Percentiles rank a stretch among this genome's conserved stretches.
phyloP scores from a whole-genome alignment of 23 tunicate genomes.

The Trididemnum nubilum region DNA sequence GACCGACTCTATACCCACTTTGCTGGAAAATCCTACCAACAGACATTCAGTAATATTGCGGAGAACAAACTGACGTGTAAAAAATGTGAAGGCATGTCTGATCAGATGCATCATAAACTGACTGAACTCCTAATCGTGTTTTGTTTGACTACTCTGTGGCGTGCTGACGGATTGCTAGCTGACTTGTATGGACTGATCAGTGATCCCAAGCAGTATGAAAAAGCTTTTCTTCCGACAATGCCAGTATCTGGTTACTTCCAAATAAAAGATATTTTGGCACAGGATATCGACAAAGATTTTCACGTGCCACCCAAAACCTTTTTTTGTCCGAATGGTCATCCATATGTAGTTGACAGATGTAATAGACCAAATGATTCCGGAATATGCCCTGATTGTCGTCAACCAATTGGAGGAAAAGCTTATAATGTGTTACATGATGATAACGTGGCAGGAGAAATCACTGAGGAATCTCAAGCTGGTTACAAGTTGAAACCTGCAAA shows the following conservation, averaged over 20 bases:
- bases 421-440: slow-evolving; percentile 34
- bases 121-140: slow-evolving; percentile 13
- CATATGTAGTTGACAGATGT: slow-evolving; percentile 66
- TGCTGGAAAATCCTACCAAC: slow-evolving; percentile 26
- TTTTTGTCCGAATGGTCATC: slow-evolving; percentile 74
- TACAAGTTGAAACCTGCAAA: slow-evolving; percentile 36
- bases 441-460: slow-evolving; percentile 36
- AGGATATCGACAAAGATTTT: not conserved
- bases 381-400: slow-evolving; percentile 60
- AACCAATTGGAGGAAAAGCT: slow-evolving; percentile 57
- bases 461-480: slow-evolving; percentile 74
- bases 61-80: not conserved
- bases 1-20: not conserved
- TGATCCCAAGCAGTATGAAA: slow-evolving; percentile 6
- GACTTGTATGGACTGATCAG: slow-evolving; percentile 10
- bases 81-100: not conserved
- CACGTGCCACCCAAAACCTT: slow-evolving; percentile 25
- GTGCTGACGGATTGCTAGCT: slow-evolving; percentile 8
- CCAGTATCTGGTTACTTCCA: slow-evolving; percentile 42
- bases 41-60: not conserved
- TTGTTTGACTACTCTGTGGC: slow-evolving; percentile 16
- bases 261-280: slow-evolving; percentile 32
- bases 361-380: slow-evolving; percentile 55
- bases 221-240: slow-evolving; percentile 51
- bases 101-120: slow-evolving; percentile 3